A percentile compares a stretch with the other conserved stretches of the same genome.
Evolutionary conservation across 2,797 vertebrate genomes (phyloP).

Genomic region (Tragelaphus eurycerus): DNA sequence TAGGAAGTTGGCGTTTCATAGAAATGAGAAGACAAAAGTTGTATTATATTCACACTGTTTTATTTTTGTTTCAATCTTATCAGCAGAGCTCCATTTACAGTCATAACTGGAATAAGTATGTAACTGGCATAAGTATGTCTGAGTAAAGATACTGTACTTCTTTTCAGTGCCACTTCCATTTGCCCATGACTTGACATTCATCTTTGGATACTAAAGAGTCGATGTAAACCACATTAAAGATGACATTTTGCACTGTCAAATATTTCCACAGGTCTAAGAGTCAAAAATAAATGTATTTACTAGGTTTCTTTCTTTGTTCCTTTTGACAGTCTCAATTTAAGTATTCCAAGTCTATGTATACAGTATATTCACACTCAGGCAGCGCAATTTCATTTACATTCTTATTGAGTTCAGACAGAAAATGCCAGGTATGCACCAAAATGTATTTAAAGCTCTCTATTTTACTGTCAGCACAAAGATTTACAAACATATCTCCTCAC

Average conservation of each 20-base stretch:
- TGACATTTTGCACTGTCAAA: background rate
- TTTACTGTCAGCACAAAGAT: constrained; percentile 30
- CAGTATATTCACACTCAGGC: background rate
- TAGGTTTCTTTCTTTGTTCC: background rate
- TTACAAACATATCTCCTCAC: background rate
- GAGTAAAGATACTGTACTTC: background rate
- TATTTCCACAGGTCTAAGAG: constrained; percentile 29
- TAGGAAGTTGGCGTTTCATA: constrained; percentile 24
- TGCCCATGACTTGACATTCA: background rate
- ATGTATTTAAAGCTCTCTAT: background rate
- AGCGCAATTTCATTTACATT: constrained; percentile 59
- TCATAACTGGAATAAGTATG: background rate
- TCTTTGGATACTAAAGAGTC: constrained; percentile 32
- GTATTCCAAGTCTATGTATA: background rate
- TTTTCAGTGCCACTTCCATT: background rate
- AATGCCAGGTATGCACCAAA: constrained; percentile 32
- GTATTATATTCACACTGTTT: background rate
- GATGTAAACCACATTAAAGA: constrained; percentile 36
- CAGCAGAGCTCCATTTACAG: constrained; percentile 29
- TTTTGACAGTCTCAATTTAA: background rate
- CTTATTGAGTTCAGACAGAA: constrained; percentile 57
- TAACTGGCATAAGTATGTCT: background rate
- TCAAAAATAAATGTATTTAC: constrained; percentile 53
- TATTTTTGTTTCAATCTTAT: constrained; percentile 15
- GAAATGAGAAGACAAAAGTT: constrained; percentile 33